Conservation (phyloP, 2,113 vertebrate species). For the Nothocercus julius region DNA sequence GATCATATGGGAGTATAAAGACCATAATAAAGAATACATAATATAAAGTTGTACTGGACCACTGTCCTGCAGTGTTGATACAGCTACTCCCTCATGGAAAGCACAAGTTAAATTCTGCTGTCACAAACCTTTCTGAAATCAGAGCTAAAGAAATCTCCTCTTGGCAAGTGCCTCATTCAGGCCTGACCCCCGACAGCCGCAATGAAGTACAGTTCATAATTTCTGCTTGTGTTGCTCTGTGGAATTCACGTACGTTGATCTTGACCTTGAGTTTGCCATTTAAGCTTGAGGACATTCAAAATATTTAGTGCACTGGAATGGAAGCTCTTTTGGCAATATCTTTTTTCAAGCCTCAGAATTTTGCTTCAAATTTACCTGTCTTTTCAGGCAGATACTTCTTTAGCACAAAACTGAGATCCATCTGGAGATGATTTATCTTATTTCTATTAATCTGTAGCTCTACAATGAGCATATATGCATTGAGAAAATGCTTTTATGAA, state of each 20-base stretch:
- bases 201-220: background rate
- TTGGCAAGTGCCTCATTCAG: background rate
- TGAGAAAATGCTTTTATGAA: background rate
- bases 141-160: background rate
- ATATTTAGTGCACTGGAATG: background rate
- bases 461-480: background rate
- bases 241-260: background rate
- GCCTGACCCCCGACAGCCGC: background rate
- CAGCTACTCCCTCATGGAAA: background rate
- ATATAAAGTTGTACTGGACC: background rate
- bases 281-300: background rate
- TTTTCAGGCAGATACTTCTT: background rate
- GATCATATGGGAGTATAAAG: background rate
- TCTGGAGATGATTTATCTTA: background rate
- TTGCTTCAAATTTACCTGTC: background rate
- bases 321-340: background rate
- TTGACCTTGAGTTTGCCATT: constrained; percentile 32
- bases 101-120: background rate
- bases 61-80: background rate
- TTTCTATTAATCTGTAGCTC: background rate
- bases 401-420: background rate
- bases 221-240: constrained; percentile 49
- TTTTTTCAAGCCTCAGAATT: background rate
- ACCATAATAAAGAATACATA: background rate
- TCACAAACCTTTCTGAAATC: background rate